Base-by-base conservation (phyloP, 2,888 invertebrate species). In the Caenorhabditis japonica region DNA sequence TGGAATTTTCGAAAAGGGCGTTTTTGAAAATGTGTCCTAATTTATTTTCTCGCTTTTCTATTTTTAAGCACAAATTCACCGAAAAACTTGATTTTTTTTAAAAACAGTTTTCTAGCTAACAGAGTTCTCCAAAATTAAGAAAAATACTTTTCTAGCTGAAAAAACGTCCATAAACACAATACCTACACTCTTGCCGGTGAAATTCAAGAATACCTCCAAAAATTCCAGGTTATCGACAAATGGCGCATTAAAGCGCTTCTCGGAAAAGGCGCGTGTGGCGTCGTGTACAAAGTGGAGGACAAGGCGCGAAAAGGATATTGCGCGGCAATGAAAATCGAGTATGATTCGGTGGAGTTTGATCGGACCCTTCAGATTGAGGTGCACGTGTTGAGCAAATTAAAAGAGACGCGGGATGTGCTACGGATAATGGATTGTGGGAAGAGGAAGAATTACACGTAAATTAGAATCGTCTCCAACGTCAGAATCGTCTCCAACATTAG, bases 261-360 rank as follows among this genome's bases (percentile, higher is more conserved):
- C 17, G 75, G 75, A 7, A 69, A 70, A 49, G 75, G 75, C 2
- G 62, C 75, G 2, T 75, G 75, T 38, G 75, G 75, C 7, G 59
- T 70, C 7, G 75, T 75, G 5, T 69, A 68, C 47, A 69, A 75
- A 23, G 75, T 75, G 13, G 75, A 69, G 38, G 69, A 70, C 34
- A 59, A 52, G 30, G 64, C 34, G 1, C 47, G 59, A 0, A 69
- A 70, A 34, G 64, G 69, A 12, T 69, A 46, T 34, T 75, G 56
- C 59, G 75, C 75, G 19, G 75, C 75, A 8, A 70, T 75, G 75
- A 75, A 75, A 30, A 49, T 75, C 39, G 69, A 69, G 33, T 75
- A 55, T 23, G 41, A 49, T 5, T 64, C 69, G 21, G 33, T 34
- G 13, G 69, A 70, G n/a, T 75, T 52, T 49, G 69, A 75, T 39